Percentiles rank a stretch among this genome's conserved stretches.
Conservation (phyloP, 1,140 invertebrate genomes). For the Drosophila baimaii region DNA sequence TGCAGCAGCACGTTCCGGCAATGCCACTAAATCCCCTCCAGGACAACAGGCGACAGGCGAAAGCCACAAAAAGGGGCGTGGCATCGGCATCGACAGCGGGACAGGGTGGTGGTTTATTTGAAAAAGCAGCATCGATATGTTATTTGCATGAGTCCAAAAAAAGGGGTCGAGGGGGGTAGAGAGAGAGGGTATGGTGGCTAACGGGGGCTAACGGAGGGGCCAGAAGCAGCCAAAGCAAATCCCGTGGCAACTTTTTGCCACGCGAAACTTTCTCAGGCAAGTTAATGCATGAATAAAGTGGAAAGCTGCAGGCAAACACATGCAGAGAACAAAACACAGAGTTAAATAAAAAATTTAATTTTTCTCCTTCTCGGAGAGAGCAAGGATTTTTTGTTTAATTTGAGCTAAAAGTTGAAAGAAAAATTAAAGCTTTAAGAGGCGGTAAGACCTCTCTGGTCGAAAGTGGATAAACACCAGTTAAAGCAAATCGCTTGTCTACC, state of each 20-base stretch:
- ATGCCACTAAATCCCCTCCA: conserved; percentile 70
- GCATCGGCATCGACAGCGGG: conserved; percentile 1
- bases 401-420: background rate
- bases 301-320: conserved; percentile 62
- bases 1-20: conserved; percentile 73
- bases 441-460: too few relatives aligned
- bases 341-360: background rate
- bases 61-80: conserved; percentile 58
- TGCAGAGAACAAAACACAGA: conserved; percentile 11
- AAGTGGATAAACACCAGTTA: background rate
- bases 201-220: background rate
- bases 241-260: conserved; percentile 64
- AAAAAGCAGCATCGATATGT: conserved; percentile 80
- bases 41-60: conserved; percentile 64
- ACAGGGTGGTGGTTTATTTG: conserved; percentile 47
- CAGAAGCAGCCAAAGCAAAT: conserved; percentile 54
- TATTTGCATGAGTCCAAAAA: conserved; percentile 72
- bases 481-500: background rate
- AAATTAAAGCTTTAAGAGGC: background rate
- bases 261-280: conserved; percentile 76
- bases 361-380: background rate
- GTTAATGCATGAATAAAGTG: conserved; percentile 78
- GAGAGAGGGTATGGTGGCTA: background rate
- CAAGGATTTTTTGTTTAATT: background rate
- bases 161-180: too few relatives aligned